Conservation (phyloP, 2,797 vertebrate species). For the Anguilla obscura region DNA sequence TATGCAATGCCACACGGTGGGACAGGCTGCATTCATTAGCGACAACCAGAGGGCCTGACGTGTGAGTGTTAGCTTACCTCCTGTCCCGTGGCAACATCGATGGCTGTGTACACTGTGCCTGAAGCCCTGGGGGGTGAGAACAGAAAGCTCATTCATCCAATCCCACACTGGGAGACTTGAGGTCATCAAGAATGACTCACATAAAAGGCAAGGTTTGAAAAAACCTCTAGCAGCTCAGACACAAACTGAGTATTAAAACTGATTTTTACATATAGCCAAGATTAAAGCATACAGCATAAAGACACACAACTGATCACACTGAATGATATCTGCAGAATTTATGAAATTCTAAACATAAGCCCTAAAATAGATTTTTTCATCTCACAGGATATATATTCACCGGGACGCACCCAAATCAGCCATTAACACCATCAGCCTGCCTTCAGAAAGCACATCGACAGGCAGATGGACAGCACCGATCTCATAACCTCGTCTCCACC, state of each 20-base stretch:
- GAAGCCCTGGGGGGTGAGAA: conserved; percentile 78
- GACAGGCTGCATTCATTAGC: neutral
- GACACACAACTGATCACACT: neutral
- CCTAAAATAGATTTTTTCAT: neutral
- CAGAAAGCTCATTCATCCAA: neutral
- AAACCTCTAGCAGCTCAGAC: neutral
- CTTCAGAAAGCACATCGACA: neutral
- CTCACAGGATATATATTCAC: neutral
- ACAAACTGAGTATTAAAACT: neutral
- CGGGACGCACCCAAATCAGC: neutral
- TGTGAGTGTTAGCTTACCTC: conserved; percentile 73
- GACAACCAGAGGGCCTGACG: neutral
- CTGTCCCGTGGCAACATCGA: conserved; percentile 92
- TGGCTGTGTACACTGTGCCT: conserved; percentile 96
- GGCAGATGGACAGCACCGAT: neutral
- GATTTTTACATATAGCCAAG: neutral
- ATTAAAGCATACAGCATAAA: neutral
- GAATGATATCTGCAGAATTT: neutral
- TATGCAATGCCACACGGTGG: neutral
- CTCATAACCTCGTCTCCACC: neutral
- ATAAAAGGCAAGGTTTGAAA: neutral
- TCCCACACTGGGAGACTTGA: neutral
- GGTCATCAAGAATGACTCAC: neutral
- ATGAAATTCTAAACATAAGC: neutral
- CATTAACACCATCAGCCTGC: neutral